Evolutionary conservation across 2,888 invertebrate genomes (phyloP), one percentile per base, ranked within the genome.

Genomic region (Euphydryas editha): DNA sequence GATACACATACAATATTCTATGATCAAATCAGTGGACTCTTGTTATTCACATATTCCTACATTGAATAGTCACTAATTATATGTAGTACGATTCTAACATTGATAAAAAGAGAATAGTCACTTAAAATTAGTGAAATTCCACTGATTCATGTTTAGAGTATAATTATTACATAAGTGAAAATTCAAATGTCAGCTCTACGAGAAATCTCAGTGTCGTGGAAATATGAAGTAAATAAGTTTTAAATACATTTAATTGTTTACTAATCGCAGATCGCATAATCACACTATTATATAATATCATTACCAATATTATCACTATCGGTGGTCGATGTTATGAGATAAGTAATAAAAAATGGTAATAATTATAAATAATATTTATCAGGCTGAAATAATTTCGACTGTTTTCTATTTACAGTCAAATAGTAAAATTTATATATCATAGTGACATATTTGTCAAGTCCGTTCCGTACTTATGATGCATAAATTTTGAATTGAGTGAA

Each of bases 161-260:
- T n/a, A n/a, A n/a, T n/a, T n/a, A n/a, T n/a, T n/a, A n/a, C n/a
- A 57, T n/a, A 37, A 56, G 17, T 49, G 49, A 15, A 18, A 46
- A 17, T 39, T 58, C 15, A 15, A 21, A 56, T 56, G 17, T 39
- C 42, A 17, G 24, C 24, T 15, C 15, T 51, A 21, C 49, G 15
- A 51, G 49, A 51, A 51, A 51, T 51, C 21, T 47, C 49, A n/a
- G 49, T 51, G 6, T 24, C 21, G 6, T 51, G 49, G 24, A 51
- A 51, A 24, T 51, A 1, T 21, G 21, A 17, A 51, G 21, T 21
- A 49, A 20, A 49, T 47, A 47, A 10, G 20, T 5, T 7, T 21
- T 47, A 47, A 47, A 47, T 49, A 49, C 21, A 21, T 51, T 51
- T n/a, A 13, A 51, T 21, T 11, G 13, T 21, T 51, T 51, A n/a